phyloP scores from a whole-genome alignment of 1,140 invertebrate genomes.

The Cyclina sinensis region DNA sequence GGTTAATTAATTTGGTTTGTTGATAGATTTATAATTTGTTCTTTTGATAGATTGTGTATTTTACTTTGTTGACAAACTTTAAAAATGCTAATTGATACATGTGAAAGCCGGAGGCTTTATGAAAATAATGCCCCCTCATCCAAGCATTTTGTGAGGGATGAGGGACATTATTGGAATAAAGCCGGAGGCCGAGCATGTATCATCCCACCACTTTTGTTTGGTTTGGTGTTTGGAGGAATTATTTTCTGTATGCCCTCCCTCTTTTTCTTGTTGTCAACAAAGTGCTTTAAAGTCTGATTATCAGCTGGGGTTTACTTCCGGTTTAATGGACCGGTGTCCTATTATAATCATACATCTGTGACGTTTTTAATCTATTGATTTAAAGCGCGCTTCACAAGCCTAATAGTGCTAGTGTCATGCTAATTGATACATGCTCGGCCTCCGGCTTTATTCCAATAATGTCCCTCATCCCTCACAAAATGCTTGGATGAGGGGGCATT shows the following conservation, averaged over 20 bases:
- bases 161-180: slow-evolving; percentile 51
- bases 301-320: background rate
- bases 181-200: slow-evolving; percentile 53
- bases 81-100: slow-evolving; percentile 17
- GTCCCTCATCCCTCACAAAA: slow-evolving; percentile 32
- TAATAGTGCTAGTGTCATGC: background rate
- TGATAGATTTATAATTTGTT: too few relatives aligned
- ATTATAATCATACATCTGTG: too few relatives aligned
- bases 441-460: slow-evolving; percentile 47
- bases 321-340: background rate
- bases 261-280: slow-evolving; percentile 3
- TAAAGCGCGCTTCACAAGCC: background rate
- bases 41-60: background rate
- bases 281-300: background rate
- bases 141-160: slow-evolving; percentile 62
- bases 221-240: background rate
- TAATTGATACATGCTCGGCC: slow-evolving; percentile 5
- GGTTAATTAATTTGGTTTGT: too few relatives aligned
- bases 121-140: slow-evolving; percentile 49
- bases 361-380: background rate
- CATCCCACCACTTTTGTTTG: background rate
- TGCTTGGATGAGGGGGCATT: slow-evolving; percentile 39
- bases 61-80: slow-evolving; percentile 30
- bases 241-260: too few relatives aligned
- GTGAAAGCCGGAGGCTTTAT: background rate